Evolutionary conservation across 2,888 invertebrate genomes (phyloP), one percentile per base, ranked within the genome.

Genomic region (Phengaris arion): DNA sequence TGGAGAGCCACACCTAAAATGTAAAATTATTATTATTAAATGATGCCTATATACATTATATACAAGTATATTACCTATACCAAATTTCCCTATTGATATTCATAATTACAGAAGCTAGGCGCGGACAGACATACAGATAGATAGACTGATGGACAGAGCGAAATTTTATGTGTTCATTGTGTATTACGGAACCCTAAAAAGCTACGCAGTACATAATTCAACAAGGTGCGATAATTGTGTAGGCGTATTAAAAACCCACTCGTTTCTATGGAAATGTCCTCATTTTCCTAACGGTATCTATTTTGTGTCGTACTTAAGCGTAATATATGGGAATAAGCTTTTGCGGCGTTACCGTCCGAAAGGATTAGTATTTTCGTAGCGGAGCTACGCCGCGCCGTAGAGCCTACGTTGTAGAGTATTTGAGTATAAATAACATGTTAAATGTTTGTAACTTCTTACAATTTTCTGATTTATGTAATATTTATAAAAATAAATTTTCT

Each of bases 271-370:
- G 35, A 45, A 45, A 64, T 13, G 9, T 59, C 10, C 59, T 22
- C 9, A 52, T 52, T 1, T 22, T 52, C 52, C 1, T 59, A 9
- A 22, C 8, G 22, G 10, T 59, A 22, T 64, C 64, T 64, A 45
- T 64, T 64, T 64, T 12, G 35, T 2, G 64, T 64, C 59, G 35
- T 10, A 22, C 35, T 59, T 64, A 64, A 35, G 59, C 22, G 9
- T 64, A 64, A 64, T 64, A 64, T 64, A 45, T 64, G 35, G 35
- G 64, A 35, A 64, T 64, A 64, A 64, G 6, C 35, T 45, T 64
- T 45, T 35, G 35, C 64, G 35, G 35, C 2, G 35, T 64, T 64
- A 10, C 64, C 64, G 35, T 45, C 6, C 13, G 35, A 45, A 64
- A 64, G 35, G 64, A 35, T 64, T 64, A 45, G 10, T 45, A 22